Evolutionary conservation across 2,797 vertebrate species (phyloP).

Genomic region (Coluber constrictor): DNA sequence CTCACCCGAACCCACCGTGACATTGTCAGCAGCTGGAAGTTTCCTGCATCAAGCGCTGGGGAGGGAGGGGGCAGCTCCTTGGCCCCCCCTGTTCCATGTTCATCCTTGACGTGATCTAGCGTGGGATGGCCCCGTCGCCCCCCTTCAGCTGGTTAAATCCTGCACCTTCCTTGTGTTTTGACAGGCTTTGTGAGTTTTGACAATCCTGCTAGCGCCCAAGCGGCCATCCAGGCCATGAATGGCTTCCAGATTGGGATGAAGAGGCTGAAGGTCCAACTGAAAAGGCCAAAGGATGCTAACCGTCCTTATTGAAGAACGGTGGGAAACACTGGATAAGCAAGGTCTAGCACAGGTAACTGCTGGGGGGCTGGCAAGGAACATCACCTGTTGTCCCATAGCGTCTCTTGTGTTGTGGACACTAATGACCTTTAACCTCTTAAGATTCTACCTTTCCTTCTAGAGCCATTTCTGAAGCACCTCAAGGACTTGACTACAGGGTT

Average conservation of each 20-base stretch:
- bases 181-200: slow-evolving; percentile 99
- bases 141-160: slow-evolving; percentile 60
- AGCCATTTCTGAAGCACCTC: slow-evolving; percentile 23
- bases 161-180: slow-evolving; percentile 76
- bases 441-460: slow-evolving; percentile 50
- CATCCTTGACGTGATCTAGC: slow-evolving; percentile 64
- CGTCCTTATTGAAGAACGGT: slow-evolving; percentile 88
- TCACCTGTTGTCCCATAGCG: slow-evolving; percentile 41
- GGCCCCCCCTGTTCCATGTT: slow-evolving; percentile 47
- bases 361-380: slow-evolving; percentile 13
- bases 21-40: slow-evolving; percentile 24
- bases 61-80: not conserved
- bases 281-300: slow-evolving; percentile 98
- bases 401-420: slow-evolving; percentile 55
- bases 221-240: slow-evolving; percentile 99
- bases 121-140: slow-evolving; percentile 47
- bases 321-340: slow-evolving; percentile 72
- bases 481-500: not conserved
- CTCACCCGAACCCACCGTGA: slow-evolving; percentile 23
- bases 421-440: slow-evolving; percentile 43
- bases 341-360: slow-evolving; percentile 81
- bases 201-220: slow-evolving; percentile 98
- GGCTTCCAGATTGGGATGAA: slow-evolving; percentile 99
- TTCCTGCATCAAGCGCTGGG: slow-evolving; percentile 38
- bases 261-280: slow-evolving; percentile 99